phyloP scores from a whole-genome alignment of 2,888 invertebrate genomes.

The Brachyptera putata region DNA sequence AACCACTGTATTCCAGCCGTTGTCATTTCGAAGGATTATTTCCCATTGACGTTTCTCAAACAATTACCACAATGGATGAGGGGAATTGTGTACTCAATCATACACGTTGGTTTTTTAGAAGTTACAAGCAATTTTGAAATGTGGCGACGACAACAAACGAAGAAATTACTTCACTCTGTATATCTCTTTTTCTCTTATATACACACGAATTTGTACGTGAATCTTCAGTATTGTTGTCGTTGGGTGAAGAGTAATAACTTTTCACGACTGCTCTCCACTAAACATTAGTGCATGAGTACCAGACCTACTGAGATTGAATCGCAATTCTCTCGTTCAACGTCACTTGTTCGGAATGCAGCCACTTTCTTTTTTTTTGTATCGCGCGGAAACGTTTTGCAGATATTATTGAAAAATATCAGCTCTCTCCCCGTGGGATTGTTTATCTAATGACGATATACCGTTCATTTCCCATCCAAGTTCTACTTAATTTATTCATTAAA shows the following conservation, averaged over 20 bases:
- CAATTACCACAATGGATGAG: background rate
- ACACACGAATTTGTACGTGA: background rate
- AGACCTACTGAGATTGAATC: too few relatives aligned
- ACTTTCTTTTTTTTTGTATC: too few relatives aligned
- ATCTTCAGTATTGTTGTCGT: background rate
- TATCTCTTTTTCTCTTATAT: background rate
- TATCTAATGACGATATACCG: background rate
- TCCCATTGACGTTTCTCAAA: background rate
- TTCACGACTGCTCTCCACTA: background rate
- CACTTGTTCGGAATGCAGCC: too few relatives aligned
- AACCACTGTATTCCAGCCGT: too few relatives aligned
- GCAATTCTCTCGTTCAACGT: too few relatives aligned
- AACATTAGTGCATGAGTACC: background rate
- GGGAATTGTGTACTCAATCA: background rate
- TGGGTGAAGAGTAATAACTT: background rate
- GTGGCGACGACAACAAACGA: constrained; percentile 4
- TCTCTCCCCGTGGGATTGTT: background rate
- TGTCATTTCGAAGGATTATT: too few relatives aligned
- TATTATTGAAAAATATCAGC: background rate
- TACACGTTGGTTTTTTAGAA: background rate
- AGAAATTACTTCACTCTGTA: background rate
- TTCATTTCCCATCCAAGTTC: background rate
- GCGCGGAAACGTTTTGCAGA: background rate
- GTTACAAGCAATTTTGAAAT: background rate
- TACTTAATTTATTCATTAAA: constrained; percentile 20